These are phyloP conservation scores for Harpegnathos saltator DNA, from an alignment of 1,140 invertebrate genomes.

Conservation along the genomic window DNA sequence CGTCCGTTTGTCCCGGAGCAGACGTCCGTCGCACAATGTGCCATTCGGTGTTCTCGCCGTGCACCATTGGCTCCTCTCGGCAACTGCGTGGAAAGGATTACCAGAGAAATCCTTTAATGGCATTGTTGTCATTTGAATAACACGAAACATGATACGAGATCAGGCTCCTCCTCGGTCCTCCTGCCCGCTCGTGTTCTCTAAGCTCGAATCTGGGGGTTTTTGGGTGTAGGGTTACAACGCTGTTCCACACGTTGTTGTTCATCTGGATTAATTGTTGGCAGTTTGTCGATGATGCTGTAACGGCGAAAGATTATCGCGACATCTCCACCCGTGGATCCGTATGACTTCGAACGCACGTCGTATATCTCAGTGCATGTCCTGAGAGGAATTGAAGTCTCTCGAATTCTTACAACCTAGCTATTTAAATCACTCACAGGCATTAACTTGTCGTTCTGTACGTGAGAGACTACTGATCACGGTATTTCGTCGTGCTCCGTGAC, in stretches of 20 bases:
- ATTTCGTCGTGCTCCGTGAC: constrained; percentile 43
- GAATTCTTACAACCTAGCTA: constrained; percentile 36
- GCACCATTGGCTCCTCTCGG: constrained; percentile 61
- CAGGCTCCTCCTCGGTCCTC: constrained; percentile 58
- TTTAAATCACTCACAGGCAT: constrained; percentile 61
- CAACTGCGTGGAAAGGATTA: constrained; percentile 79
- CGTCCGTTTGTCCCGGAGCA: constrained; percentile 50
- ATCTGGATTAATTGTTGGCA: constrained; percentile 79
- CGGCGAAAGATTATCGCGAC: constrained; percentile 14
- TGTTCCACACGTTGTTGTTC: constrained; percentile 66
- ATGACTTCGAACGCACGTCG: no score
- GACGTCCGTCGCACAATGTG: constrained; percentile 61
- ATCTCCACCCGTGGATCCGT: neutral
- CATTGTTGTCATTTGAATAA: constrained; percentile 86
- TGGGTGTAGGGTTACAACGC: constrained; percentile 65
- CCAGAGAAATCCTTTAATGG: constrained; percentile 85
- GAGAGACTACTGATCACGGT: constrained; percentile 71
- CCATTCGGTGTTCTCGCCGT: constrained; percentile 67
- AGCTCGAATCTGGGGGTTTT: constrained; percentile 62
- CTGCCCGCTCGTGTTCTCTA: constrained; percentile 49
- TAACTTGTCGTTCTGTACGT: constrained; percentile 69
- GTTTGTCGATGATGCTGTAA: constrained; percentile 69
- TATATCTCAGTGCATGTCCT: no score
- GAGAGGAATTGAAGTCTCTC: no score
- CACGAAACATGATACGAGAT: constrained; percentile 85